Percentiles rank a stretch among this genome's conserved stretches.
Evolutionary conservation across 2,888 invertebrate species (phyloP).

Genomic region (Antheraea assamensis): DNA sequence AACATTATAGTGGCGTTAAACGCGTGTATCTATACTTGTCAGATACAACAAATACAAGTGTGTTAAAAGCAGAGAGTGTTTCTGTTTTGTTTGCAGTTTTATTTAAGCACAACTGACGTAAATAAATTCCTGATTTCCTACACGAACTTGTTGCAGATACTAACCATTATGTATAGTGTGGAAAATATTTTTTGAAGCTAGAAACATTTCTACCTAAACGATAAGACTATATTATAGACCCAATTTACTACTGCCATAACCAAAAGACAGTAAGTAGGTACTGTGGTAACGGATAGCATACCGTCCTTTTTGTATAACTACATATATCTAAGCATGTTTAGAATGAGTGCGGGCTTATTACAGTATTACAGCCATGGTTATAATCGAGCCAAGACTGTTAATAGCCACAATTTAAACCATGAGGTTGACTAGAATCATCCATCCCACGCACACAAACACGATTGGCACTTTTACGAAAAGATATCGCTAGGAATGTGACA

Average conservation of each 20-base stretch:
- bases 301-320: constrained; percentile 55
- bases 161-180: not conserved
- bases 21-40: not conserved
- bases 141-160: not conserved
- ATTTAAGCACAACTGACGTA: constrained; percentile 9
- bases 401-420: constrained; percentile 36
- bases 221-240: not conserved
- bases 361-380: constrained; percentile 46
- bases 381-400: constrained; percentile 34
- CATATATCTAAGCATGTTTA: constrained; percentile 45
- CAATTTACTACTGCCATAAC: constrained; percentile 35
- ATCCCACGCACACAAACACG: constrained; percentile 38
- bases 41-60: not conserved
- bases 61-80: constrained; percentile 10
- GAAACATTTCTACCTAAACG: not conserved
- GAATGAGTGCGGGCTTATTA: constrained; percentile 46
- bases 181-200: not conserved
- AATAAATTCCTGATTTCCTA: constrained; percentile 6
- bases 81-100: constrained; percentile 22
- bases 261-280: constrained; percentile 49
- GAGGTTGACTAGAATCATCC: constrained; percentile 20
- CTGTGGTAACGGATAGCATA: constrained; percentile 54
- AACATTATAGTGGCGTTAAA: not conserved
- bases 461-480: constrained; percentile 52
- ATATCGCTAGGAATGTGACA: constrained; percentile 49